Evolutionary conservation across 2,888 invertebrate genomes (phyloP).

Genomic region (Trissolcus japonicus): DNA sequence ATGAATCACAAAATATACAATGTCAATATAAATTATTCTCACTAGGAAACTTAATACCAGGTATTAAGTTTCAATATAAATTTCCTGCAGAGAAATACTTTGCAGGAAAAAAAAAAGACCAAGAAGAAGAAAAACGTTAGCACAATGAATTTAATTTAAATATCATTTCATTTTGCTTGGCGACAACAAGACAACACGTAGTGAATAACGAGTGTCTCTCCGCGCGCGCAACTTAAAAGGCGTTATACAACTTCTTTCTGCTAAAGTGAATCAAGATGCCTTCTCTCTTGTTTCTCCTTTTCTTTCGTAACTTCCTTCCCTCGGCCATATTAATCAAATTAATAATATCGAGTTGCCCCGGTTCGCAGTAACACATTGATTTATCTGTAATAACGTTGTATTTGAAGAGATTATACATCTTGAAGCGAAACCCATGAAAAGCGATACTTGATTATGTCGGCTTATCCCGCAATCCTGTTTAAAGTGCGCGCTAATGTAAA

Average conservation of each 20-base stretch:
- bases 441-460: constrained; percentile 4
- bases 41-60: too few species aligned
- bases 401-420: not conserved
- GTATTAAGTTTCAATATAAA: too few species aligned
- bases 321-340: constrained; percentile 13
- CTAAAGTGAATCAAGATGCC: constrained; percentile 11
- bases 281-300: not conserved
- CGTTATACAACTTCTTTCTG: constrained; percentile 5
- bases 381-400: not conserved
- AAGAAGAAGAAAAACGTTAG: too few species aligned
- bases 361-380: not conserved
- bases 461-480: constrained; percentile 2
- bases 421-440: constrained; percentile 1
- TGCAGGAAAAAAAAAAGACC: too few species aligned
- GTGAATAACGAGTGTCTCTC: constrained; percentile 4
- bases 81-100: too few species aligned
- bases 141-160: too few species aligned
- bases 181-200: not conserved
- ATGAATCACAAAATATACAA: too few species aligned
- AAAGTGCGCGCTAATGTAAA: not conserved
- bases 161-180: not conserved
- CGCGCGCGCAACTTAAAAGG: constrained; percentile 1
- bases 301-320: not conserved
- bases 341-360: constrained; percentile 9
- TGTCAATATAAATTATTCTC: too few species aligned